phyloP scores from a whole-genome alignment of 2,113 vertebrate species.

The Nansenia antarctica region DNA sequence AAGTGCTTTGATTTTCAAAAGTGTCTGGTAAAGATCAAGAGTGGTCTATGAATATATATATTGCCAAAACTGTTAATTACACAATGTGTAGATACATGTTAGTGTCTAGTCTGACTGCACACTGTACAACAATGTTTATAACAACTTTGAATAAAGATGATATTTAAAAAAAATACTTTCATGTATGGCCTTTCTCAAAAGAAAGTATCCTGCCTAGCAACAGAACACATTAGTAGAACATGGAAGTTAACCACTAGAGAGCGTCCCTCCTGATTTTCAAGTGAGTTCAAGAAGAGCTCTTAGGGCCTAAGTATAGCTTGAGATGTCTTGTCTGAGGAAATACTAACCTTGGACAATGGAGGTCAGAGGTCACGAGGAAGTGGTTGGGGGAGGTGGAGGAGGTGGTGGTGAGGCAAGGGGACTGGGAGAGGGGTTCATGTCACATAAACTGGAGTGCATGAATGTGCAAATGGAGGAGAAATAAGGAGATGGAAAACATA shows the following conservation, averaged over 20 bases:
- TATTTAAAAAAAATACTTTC: neutral
- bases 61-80: conserved; percentile 22
- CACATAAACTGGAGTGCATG: conserved; percentile 65
- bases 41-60: conserved; percentile 1
- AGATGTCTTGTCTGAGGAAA: conserved; percentile 15
- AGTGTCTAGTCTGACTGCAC: neutral
- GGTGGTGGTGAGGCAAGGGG: conserved; percentile 58
- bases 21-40: neutral
- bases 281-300: neutral
- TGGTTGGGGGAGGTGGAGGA: conserved; percentile 66
- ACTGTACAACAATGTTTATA: neutral
- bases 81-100: conserved; percentile 16
- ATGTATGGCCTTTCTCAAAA: neutral
- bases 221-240: neutral
- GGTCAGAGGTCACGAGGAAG: conserved; percentile 69
- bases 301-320: conserved; percentile 1
- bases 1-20: conserved; percentile 11
- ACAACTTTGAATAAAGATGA: neutral
- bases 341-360: conserved; percentile 70
- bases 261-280: neutral
- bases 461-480: conserved; percentile 42
- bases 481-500: conserved; percentile 20
- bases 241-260: neutral
- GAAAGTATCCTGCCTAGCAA: neutral
- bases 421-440: conserved; percentile 59